Evolutionary conservation across 2,888 invertebrate genomes (phyloP).

Genomic region (Petrophora chlorosata): DNA sequence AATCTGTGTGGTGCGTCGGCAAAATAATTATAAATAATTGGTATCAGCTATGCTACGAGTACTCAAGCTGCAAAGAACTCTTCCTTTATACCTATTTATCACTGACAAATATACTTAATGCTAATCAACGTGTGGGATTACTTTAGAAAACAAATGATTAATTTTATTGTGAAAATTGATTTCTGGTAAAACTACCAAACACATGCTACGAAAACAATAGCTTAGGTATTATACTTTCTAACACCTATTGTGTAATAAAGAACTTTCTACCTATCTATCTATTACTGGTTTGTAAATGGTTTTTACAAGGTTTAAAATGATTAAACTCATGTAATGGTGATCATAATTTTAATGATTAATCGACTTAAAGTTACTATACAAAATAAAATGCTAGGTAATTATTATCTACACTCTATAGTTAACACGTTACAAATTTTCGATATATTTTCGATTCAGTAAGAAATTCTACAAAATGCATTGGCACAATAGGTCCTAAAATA

Average conservation of each 20-base stretch:
- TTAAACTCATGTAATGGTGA: not conserved
- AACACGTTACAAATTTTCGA: not conserved
- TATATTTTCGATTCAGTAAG: not conserved
- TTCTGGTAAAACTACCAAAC: too few species aligned
- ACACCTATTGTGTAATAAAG: too few species aligned
- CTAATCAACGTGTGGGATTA: too few species aligned
- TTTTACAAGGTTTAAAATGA: not conserved
- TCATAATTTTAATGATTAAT: slow-evolving; percentile 4
- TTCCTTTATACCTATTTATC: slow-evolving; percentile 2
- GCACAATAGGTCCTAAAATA: slow-evolving; percentile 34
- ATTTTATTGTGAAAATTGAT: too few species aligned
- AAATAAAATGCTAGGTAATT: slow-evolving; percentile 27
- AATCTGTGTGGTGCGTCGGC: slow-evolving; percentile 56
- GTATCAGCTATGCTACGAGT: slow-evolving; percentile 1
- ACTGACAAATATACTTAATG: too few species aligned
- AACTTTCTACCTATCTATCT: too few species aligned
- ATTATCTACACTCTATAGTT: not conserved
- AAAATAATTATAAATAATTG: slow-evolving; percentile 18
- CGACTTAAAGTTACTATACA: slow-evolving; percentile 23
- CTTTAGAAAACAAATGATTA: too few species aligned
- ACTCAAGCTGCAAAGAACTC: not conserved
- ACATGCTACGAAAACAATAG: too few species aligned
- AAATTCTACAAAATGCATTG: slow-evolving; percentile 35
- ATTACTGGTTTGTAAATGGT: too few species aligned
- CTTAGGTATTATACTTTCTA: too few species aligned